These are phyloP conservation scores for Eolophus roseicapilla DNA, from an alignment of 2,113 vertebrate genomes.

Conservation along the genomic window DNA sequence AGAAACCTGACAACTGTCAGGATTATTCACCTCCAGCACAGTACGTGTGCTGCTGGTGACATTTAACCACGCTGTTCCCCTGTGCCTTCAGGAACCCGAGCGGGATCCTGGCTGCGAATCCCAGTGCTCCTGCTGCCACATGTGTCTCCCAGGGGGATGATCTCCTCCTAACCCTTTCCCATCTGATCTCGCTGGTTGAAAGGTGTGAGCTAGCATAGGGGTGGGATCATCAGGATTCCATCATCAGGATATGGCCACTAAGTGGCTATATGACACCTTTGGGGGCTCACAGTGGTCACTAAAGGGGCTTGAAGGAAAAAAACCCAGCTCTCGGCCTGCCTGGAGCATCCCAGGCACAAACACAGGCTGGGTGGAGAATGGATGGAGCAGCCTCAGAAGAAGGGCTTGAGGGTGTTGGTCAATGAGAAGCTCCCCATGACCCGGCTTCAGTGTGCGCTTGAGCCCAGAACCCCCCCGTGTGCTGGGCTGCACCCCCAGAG, in stretches of 20 bases:
- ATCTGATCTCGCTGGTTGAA: accelerated
- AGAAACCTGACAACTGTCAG: constrained; percentile 5
- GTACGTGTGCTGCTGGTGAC: background rate
- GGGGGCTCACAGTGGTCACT: background rate
- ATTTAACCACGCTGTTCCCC: background rate
- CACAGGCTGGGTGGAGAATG: background rate
- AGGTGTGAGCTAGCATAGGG: background rate
- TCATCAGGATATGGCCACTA: background rate
- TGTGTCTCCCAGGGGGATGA: accelerated
- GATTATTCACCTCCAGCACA: background rate
- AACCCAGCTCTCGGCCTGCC: accelerated
- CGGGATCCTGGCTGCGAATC: accelerated
- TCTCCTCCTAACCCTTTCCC: background rate
- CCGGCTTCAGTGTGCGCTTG: background rate
- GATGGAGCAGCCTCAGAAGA: background rate
- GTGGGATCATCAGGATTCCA: background rate
- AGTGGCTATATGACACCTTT: accelerated
- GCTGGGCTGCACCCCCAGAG: background rate
- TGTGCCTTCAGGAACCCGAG: background rate
- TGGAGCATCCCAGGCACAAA: background rate
- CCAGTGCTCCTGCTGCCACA: accelerated
- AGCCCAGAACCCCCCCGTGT: background rate
- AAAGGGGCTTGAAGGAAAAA: background rate
- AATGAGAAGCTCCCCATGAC: background rate
- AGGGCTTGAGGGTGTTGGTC: background rate